These are phyloP conservation scores for Orbicella faveolata DNA, from an alignment of 64 coral and sea anemone genomes.

Conservation along the genomic window DNA sequence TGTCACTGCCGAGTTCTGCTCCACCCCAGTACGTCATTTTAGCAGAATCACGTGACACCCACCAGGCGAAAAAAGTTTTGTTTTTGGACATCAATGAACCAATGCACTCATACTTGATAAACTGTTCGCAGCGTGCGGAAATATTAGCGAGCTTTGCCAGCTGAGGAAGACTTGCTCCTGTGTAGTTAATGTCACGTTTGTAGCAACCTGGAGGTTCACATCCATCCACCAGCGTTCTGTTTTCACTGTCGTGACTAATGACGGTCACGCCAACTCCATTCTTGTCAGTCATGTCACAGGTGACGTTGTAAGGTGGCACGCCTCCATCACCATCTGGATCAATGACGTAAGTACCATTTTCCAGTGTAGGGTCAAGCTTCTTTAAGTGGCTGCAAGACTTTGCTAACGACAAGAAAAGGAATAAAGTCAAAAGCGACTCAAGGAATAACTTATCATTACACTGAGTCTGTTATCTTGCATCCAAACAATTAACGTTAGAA, in stretches of 20 bases:
- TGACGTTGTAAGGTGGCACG: background rate
- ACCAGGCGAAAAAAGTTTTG: background rate
- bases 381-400: background rate
- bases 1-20: background rate
- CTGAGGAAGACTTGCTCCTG: too few species aligned
- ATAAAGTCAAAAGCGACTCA: too few species aligned
- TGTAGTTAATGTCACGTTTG: background rate
- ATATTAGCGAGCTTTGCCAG: background rate
- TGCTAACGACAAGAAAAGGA: too few species aligned
- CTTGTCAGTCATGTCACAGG: background rate
- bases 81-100: background rate
- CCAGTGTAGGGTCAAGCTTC: background rate
- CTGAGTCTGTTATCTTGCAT: too few species aligned
- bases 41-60: too few species aligned
- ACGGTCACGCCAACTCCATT: background rate
- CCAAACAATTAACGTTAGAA: too few species aligned
- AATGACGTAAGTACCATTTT: constrained; percentile 10
- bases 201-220: background rate
- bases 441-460: too few species aligned
- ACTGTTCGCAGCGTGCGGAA: constrained; percentile 24
- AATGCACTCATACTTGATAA: constrained; percentile 26
- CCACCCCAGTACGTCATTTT: background rate
- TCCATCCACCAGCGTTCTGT: constrained; percentile 10
- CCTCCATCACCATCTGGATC: constrained; percentile 10
- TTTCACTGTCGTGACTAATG: background rate